phyloP scores from a whole-genome alignment of 2,113 vertebrate genomes.

The Asarcornis scutulata region DNA sequence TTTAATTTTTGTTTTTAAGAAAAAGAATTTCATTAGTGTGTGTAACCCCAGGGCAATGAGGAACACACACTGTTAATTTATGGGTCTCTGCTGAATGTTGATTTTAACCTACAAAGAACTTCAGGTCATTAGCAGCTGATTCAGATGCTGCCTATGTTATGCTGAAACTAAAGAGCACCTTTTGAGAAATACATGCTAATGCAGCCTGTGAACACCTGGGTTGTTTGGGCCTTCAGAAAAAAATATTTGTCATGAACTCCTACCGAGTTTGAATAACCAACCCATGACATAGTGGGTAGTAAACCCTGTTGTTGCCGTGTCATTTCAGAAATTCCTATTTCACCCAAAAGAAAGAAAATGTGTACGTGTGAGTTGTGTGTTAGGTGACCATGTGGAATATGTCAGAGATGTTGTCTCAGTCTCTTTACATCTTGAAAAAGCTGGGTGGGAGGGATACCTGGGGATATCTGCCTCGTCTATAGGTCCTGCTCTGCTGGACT shows the following conservation, averaged over 20 bases:
- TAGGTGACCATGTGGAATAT: background rate
- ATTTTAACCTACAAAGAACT: constrained; percentile 43
- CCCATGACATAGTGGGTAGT: background rate
- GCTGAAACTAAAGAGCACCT: background rate
- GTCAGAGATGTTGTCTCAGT: background rate
- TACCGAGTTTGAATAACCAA: background rate
- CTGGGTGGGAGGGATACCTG: background rate
- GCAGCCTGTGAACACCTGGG: background rate
- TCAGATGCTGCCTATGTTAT: constrained; percentile 37
- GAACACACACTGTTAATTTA: constrained; percentile 59
- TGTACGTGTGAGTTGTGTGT: rapidly evolving
- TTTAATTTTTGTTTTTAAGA: background rate
- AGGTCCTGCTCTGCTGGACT: background rate
- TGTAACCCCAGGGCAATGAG: constrained; percentile 9
- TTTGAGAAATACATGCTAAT: background rate
- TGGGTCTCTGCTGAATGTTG: constrained; percentile 40
- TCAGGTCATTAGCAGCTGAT: constrained; percentile 61
- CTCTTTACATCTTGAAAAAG: background rate
- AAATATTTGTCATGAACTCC: background rate
- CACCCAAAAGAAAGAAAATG: background rate
- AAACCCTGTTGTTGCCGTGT: background rate
- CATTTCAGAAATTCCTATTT: background rate
- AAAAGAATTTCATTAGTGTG: background rate
- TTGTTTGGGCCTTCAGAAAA: background rate
- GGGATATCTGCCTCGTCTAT: background rate